A percentile compares a stretch with the other conserved stretches of the same genome.
Evolutionary conservation across 2,888 invertebrate genomes (phyloP).

Genomic region (Pyralis farinalis): DNA sequence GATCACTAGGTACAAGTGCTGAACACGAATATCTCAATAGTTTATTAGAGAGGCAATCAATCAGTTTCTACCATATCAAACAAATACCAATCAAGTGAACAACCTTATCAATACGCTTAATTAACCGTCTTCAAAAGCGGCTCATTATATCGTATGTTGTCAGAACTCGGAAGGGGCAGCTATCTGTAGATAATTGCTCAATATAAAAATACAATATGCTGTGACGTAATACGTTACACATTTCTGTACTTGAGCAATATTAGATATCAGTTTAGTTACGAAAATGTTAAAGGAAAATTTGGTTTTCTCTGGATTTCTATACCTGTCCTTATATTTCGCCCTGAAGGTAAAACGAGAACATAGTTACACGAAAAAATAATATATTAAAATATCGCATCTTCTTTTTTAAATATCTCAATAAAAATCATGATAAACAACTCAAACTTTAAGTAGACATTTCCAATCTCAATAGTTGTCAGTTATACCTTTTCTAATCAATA

Average conservation of each 20-base stretch:
- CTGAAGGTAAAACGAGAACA: too few species aligned
- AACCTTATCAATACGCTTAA: slow-evolving; percentile 33
- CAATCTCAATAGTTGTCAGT: not conserved
- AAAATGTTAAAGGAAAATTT: too few species aligned
- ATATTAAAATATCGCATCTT: too few species aligned
- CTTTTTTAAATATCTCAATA: too few species aligned
- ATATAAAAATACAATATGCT: not conserved
- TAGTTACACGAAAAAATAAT: too few species aligned
- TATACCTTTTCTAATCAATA: not conserved
- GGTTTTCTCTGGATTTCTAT: too few species aligned
- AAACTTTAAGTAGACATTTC: too few species aligned
- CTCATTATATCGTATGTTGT: slow-evolving; percentile 10
- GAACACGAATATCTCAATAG: slow-evolving; percentile 42
- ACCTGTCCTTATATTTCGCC: too few species aligned
- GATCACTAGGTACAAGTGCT: slow-evolving; percentile 30
- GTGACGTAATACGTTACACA: too few species aligned
- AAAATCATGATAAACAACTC: too few species aligned
- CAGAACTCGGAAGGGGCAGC: not conserved
- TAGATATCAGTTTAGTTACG: too few species aligned
- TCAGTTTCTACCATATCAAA: slow-evolving; percentile 48
- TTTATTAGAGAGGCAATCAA: slow-evolving; percentile 57
- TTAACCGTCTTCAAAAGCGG: slow-evolving; percentile 24
- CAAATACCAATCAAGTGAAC: slow-evolving; percentile 52
- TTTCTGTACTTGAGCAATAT: too few species aligned
- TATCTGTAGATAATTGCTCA: not conserved